Percentiles rank a stretch among this genome's conserved stretches.
Conservation (phyloP, 2,113 vertebrate genomes). For the Shinisaurus crocodilurus region DNA sequence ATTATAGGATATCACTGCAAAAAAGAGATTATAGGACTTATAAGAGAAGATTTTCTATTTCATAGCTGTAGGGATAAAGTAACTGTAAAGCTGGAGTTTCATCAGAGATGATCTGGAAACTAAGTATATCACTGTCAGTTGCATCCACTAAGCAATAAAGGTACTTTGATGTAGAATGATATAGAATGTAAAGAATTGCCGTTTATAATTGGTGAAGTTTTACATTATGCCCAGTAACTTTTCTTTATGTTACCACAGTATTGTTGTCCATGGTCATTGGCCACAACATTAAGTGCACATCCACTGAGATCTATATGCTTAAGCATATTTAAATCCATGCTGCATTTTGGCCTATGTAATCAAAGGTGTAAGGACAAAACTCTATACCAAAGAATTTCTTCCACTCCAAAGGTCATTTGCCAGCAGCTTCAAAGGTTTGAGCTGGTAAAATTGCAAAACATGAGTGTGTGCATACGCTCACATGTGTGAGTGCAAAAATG, state of each 20-base stretch:
- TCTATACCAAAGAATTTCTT: background rate
- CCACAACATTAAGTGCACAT: background rate
- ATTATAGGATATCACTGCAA: background rate
- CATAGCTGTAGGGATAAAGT: background rate
- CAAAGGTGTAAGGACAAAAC: background rate
- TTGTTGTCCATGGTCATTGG: background rate
- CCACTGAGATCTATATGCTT: background rate
- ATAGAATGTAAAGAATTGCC: background rate
- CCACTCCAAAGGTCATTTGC: background rate
- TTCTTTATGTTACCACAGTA: conserved; percentile 39
- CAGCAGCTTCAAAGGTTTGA: too few relatives aligned
- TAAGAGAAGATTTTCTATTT: background rate
- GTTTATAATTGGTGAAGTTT: background rate
- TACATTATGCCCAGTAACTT: conserved; percentile 18
- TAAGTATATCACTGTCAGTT: background rate
- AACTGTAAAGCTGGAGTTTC: background rate
- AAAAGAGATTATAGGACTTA: background rate
- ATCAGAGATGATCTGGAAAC: background rate
- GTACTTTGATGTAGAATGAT: rapidly evolving
- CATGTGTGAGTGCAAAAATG: background rate
- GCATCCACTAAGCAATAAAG: background rate
- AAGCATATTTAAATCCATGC: background rate
- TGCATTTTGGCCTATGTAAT: background rate
- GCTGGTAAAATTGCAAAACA: background rate
- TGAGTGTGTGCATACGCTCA: too few relatives aligned